phyloP scores from a whole-genome alignment of 1,140 invertebrate species.

The Rhagoletis zephyria region DNA sequence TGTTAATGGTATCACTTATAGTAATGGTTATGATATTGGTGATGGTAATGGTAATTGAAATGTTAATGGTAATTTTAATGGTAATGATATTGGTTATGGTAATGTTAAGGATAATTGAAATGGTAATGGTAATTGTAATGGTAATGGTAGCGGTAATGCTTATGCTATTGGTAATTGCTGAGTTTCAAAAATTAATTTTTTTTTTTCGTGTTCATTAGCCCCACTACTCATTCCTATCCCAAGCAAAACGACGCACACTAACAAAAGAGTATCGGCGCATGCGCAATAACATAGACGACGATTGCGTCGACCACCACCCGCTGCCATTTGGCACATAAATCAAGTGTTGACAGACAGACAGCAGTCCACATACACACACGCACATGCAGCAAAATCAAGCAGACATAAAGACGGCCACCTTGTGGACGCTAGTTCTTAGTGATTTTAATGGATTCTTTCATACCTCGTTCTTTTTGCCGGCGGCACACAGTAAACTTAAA shows the following conservation, averaged over 20 bases:
- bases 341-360: constrained; percentile 47
- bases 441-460: constrained; percentile 22
- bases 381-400: neutral
- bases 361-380: neutral
- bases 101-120: neutral
- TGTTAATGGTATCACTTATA: neutral
- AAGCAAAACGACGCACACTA: neutral
- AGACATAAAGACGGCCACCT: constrained; percentile 41
- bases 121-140: neutral
- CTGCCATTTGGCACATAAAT: constrained; percentile 52
- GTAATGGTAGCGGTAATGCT: neutral
- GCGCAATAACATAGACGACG: constrained; percentile 5
- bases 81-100: neutral
- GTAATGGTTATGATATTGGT: neutral
- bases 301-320: neutral
- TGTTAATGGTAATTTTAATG: neutral
- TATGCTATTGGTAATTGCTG: neutral
- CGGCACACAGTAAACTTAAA: neutral
- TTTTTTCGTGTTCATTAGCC: neutral
- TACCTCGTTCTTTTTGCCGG: neutral
- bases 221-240: neutral
- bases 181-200: neutral
- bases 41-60: neutral
- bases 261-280: constrained; percentile 13
- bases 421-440: constrained; percentile 11